These are phyloP conservation scores for Pocillopora grandis DNA, from an alignment of 92 coral and sea anemone species.

Conservation along the genomic window DNA sequence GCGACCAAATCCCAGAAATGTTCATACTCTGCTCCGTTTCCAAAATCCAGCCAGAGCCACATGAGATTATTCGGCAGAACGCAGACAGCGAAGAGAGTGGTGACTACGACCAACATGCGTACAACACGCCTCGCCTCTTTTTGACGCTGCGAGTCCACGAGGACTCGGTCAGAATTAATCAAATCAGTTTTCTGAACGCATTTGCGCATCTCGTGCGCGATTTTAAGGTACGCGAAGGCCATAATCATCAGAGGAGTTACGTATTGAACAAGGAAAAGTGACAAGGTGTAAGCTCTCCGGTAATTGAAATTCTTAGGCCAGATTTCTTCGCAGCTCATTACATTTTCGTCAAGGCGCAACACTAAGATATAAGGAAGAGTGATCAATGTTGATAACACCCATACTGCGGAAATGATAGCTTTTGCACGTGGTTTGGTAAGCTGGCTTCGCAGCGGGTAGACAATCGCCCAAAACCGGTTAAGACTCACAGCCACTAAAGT, in stretches of 20 bases:
- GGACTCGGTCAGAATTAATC: constrained; percentile 48
- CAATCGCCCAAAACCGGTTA: constrained; percentile 90
- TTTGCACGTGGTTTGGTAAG: constrained; percentile 66
- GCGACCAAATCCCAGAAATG: constrained; percentile 78
- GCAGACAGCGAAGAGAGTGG: constrained; percentile 83
- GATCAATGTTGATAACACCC: constrained; percentile 68
- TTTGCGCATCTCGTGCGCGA: constrained; percentile 74
- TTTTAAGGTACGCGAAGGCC: constrained; percentile 73
- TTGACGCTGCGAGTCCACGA: constrained; percentile 62
- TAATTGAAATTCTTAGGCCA: constrained; percentile 65
- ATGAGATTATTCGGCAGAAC: constrained; percentile 86
- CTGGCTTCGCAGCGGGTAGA: constrained; percentile 78
- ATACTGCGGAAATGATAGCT: constrained; percentile 50
- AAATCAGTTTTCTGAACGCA: constrained; percentile 39
- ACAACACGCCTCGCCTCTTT: constrained; percentile 84
- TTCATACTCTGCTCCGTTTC: constrained; percentile 62
- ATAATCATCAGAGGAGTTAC: constrained; percentile 73
- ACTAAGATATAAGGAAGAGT: constrained; percentile 67
- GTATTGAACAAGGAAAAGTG: constrained; percentile 77
- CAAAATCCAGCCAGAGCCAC: constrained; percentile 98
- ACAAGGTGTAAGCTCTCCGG: constrained; percentile 76
- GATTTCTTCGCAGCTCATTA: constrained; percentile 66
- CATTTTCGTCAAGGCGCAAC: constrained; percentile 31
- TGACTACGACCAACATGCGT: constrained; percentile 91
- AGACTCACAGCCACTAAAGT: constrained; percentile 75